phyloP scores from a whole-genome alignment of 2,888 invertebrate species.

The Drosophila vallismaia region DNA sequence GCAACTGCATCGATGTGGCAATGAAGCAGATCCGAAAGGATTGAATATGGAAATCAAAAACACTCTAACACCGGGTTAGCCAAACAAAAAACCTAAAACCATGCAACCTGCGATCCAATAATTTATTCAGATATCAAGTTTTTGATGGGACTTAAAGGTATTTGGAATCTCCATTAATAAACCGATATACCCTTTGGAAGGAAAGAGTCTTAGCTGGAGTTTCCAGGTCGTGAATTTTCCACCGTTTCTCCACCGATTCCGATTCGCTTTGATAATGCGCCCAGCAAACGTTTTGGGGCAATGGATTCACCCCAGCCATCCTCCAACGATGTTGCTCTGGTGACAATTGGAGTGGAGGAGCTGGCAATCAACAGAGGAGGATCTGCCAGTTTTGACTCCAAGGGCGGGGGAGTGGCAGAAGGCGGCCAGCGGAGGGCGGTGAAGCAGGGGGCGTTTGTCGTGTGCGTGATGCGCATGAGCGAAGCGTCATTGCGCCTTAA shows the following conservation, averaged over 20 bases:
- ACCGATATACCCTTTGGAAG: neutral
- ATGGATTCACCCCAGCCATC: constrained; percentile 18
- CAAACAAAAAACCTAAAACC: too few relatives aligned
- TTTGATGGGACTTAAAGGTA: too few relatives aligned
- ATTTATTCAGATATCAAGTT: too few relatives aligned
- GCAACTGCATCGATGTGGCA: constrained; percentile 64
- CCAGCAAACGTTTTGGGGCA: constrained; percentile 53
- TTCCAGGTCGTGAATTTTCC: constrained; percentile 33
- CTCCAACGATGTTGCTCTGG: constrained; percentile 5
- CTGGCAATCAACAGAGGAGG: constrained; percentile 16
- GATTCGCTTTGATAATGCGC: constrained; percentile 62
- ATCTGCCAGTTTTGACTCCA: constrained; percentile 12
- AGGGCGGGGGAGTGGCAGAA: constrained; percentile 7
- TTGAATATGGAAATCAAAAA: constrained; percentile 11
- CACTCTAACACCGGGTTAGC: neutral
- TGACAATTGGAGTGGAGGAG: constrained; percentile 25
- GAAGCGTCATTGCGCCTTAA: constrained; percentile 76
- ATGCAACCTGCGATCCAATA: too few relatives aligned
- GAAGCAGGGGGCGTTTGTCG: constrained; percentile 36
- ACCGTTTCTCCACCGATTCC: constrained; percentile 19
- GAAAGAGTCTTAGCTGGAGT: constrained; percentile 11
- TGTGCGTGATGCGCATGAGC: constrained; percentile 78
- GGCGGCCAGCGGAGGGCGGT: neutral
- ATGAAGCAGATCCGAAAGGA: constrained; percentile 64
- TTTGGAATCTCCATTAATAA: too few relatives aligned